A percentile compares a stretch with the other conserved stretches of the same genome.
Conservation (phyloP, 2,888 invertebrate genomes). For the Eucera pruinosa region DNA sequence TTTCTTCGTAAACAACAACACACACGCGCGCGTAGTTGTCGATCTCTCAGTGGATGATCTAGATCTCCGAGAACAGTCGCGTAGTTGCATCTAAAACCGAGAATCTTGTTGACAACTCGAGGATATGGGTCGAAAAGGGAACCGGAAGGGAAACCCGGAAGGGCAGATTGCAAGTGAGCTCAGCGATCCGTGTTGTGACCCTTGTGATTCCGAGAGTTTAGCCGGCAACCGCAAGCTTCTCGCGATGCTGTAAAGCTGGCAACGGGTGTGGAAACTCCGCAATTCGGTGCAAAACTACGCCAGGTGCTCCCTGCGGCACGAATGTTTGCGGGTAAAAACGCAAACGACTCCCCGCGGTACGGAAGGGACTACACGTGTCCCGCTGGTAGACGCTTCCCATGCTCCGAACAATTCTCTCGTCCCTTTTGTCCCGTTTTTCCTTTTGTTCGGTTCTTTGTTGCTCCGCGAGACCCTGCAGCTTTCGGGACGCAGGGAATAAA, state of each 20-base stretch:
- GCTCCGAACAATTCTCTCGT: background rate
- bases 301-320: background rate
- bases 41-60: background rate
- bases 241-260: constrained; percentile 20
- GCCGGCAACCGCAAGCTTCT: constrained; percentile 40
- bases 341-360: constrained; percentile 11
- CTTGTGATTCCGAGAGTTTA: constrained; percentile 40
- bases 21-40: too few relatives aligned
- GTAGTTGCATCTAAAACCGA: background rate
- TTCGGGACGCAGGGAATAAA: background rate
- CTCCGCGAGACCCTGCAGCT: background rate
- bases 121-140: background rate
- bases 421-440: background rate
- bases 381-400: background rate
- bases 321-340: constrained; percentile 24
- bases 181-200: constrained; percentile 32
- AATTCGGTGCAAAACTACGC: constrained; percentile 12
- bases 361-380: constrained; percentile 6
- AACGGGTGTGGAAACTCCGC: constrained; percentile 43
- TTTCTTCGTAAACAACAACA: too few relatives aligned
- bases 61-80: background rate
- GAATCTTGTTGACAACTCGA: constrained; percentile 18
- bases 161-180: background rate
- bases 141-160: background rate
- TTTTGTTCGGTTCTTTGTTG: background rate